phyloP scores from a whole-genome alignment of 2,888 invertebrate species.

The Proisotoma minuta region DNA sequence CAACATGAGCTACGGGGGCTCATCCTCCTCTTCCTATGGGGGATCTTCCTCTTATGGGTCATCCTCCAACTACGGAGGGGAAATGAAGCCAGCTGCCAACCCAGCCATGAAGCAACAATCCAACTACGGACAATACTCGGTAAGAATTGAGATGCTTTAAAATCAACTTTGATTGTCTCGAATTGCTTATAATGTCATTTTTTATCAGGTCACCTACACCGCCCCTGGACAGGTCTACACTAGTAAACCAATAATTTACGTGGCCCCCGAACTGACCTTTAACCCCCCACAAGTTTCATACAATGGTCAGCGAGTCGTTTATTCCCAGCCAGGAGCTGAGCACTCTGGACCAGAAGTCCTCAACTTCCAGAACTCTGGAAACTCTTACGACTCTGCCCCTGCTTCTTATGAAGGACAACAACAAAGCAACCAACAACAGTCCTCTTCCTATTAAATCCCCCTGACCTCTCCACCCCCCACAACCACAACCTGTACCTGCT shows the following conservation, averaged over 20 bases:
- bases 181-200: too few species aligned
- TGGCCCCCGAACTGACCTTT: constrained; percentile 23
- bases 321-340: constrained; percentile 8
- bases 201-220: constrained; percentile 25
- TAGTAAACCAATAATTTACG: constrained; percentile 20
- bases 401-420: too few species aligned
- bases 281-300: constrained; percentile 18
- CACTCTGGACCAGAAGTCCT: constrained; percentile 5
- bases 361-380: background rate
- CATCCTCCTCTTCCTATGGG: background rate
- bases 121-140: constrained; percentile 2
- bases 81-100: background rate
- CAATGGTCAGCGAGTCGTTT: constrained; percentile 25
- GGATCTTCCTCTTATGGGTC: constrained; percentile 8
- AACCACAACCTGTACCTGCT: too few species aligned
- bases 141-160: too few species aligned
- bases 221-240: constrained; percentile 24
- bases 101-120: constrained; percentile 11
- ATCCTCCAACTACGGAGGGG: background rate
- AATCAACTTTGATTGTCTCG: too few species aligned
- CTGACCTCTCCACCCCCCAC: too few species aligned
- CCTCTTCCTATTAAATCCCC: too few species aligned
- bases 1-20: background rate
- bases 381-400: background rate
- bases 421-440: too few species aligned